Base-by-base conservation (phyloP, 2,113 vertebrate genomes). In the Fulica atra region DNA sequence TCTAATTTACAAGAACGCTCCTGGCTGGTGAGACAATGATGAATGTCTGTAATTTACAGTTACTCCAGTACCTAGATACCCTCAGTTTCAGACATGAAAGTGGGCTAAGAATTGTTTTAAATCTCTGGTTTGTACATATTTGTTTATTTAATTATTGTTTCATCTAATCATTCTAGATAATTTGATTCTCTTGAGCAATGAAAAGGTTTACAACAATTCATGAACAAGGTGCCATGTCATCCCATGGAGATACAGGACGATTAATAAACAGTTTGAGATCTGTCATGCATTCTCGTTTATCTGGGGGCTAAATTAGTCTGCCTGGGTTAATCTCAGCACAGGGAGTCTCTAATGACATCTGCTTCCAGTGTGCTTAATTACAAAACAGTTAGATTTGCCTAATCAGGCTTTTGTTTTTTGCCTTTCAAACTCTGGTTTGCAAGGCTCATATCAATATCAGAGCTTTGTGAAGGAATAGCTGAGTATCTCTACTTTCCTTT, bases 271-370 rank as follows among this genome's bases (percentile, higher is more conserved):
- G 42, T 56, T 80, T 78, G n/a, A 65, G 68, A 54, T 60, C 38
- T 74, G 25, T 54, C 24, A 54, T 46, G 33, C n/a, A 36, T 65
- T 96, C 18, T 71, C 4, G 3, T 87, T 92, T 91, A 81, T 92
- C 36, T 77, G 9, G 20, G 81, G 46, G 15, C 18, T 85, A 86
- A 79, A 48, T 83, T 57, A 91, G 89, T 91, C 88, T 90, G 38
- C 60, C 73, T 91, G 71, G 64, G 70, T 96, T 97, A 95, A 96
- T 96, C 90, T 93, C 61, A 88, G 92, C 72, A 84, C 86, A 66
- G 29, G 81, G 57, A 57, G 69, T 96, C 88, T 93, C 77, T 90
- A 44, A 72, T 83, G 72, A 50, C 71, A 84, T 94, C 87, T 95
- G 59, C 60, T 93, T 96, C 77, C 65, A 88, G 42, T 87, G 44